These are phyloP conservation scores for Anas georgica DNA, from an alignment of 2,797 vertebrate genomes.

Conservation along the genomic window DNA sequence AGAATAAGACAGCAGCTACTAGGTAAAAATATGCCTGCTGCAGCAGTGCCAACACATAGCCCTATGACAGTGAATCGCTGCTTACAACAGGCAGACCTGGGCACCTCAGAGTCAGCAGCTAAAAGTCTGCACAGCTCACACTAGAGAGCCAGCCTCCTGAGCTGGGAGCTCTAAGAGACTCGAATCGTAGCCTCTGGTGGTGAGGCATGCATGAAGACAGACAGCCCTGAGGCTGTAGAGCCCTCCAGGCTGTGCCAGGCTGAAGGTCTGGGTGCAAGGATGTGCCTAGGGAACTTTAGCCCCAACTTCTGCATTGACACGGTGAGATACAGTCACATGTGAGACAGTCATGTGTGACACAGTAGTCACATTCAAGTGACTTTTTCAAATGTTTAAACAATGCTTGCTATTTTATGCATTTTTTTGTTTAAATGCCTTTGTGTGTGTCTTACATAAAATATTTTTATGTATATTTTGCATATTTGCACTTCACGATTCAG, in stretches of 20 bases:
- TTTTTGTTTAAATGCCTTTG: not conserved
- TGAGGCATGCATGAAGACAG: not conserved
- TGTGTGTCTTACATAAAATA: not conserved
- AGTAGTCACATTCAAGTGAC: not conserved
- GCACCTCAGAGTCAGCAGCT: not conserved
- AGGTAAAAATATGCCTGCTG: not conserved
- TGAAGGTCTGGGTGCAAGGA: not conserved
- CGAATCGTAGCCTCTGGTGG: fast-evolving
- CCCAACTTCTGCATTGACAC: not conserved
- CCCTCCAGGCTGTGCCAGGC: not conserved
- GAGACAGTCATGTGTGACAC: not conserved
- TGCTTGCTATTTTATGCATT: not conserved
- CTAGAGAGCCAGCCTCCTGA: not conserved
- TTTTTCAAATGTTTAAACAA: not conserved
- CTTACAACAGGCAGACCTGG: not conserved
- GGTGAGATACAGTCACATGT: not conserved
- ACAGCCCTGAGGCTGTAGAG: not conserved
- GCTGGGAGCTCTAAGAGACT: not conserved
- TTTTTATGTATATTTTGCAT: not conserved
- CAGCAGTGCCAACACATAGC: not conserved
- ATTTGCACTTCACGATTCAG: not conserved
- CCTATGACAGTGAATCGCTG: not conserved
- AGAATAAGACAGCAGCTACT: not conserved
- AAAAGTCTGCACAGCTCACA: not conserved
- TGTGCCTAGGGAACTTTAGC: not conserved